A percentile compares a stretch with the other conserved stretches of the same genome.
These are phyloP conservation scores for Actias luna DNA, from an alignment of 2,888 invertebrate genomes.

Conservation along the genomic window DNA sequence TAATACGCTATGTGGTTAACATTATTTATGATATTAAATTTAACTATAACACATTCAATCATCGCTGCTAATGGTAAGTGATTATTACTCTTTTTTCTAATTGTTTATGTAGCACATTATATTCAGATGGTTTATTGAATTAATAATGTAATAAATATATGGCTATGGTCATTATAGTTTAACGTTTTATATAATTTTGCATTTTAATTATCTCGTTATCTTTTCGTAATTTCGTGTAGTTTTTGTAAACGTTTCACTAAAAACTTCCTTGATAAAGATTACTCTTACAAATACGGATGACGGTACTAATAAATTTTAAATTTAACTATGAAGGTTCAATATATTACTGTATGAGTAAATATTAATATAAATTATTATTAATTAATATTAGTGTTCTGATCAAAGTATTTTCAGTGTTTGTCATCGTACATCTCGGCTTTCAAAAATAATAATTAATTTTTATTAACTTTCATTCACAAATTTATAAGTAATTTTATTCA, in stretches of 20 bases:
- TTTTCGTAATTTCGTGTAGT: not conserved
- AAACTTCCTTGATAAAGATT: not conserved
- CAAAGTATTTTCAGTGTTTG: too few relatives aligned
- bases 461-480: too few relatives aligned
- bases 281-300: not conserved
- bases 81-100: not conserved
- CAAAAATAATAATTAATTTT: too few relatives aligned
- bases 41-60: not conserved
- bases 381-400: too few relatives aligned
- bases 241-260: not conserved
- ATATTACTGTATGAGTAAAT: too few relatives aligned
- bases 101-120: not conserved
- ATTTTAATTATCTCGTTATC: not conserved
- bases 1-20: slow-evolving; percentile 3
- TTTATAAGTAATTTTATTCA: too few relatives aligned
- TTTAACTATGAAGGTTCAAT: too few relatives aligned
- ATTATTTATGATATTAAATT: not conserved
- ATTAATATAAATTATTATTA: not conserved
- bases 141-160: not conserved
- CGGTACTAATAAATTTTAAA: not conserved
- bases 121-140: not conserved
- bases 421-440: too few relatives aligned
- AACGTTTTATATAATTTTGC: not conserved
- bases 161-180: not conserved
- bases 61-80: not conserved